Percentiles rank a stretch among this genome's conserved stretches.
Evolutionary conservation across 1,140 invertebrate genomes (phyloP).

Genomic region (Sarcophaga peregrina): DNA sequence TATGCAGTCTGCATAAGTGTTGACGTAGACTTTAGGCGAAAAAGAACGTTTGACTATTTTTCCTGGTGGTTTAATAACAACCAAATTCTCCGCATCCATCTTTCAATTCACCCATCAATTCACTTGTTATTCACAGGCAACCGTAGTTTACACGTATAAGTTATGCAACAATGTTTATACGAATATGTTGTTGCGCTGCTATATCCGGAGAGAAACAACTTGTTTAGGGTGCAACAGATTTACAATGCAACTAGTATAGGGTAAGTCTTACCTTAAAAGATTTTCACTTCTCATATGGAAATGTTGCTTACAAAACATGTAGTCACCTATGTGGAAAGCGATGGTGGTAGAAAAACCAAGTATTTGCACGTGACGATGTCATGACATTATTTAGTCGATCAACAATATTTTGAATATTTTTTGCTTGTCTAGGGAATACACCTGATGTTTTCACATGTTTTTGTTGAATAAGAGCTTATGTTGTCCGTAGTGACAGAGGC

Average conservation of each 20-base stretch:
- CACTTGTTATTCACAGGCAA: not conserved
- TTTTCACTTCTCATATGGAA: too few species aligned
- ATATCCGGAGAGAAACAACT: not conserved
- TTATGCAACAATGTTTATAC: conserved; percentile 19
- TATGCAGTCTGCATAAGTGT: not conserved
- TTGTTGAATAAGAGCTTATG: not conserved
- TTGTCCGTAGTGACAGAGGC: too few species aligned
- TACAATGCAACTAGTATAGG: too few species aligned
- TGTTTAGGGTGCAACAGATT: too few species aligned
- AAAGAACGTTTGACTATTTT: conserved; percentile 2
- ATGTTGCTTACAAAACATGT: not conserved
- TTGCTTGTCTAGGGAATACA: not conserved
- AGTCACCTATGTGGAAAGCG: not conserved
- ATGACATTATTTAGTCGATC: not conserved
- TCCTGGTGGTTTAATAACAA: not conserved
- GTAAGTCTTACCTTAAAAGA: too few species aligned
- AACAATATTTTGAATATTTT: not conserved
- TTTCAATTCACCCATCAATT: not conserved
- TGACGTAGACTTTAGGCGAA: not conserved
- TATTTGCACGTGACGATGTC: not conserved
- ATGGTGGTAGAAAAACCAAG: not conserved
- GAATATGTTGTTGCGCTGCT: conserved; percentile 8
- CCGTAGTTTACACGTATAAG: conserved; percentile 12
- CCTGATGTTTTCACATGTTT: not conserved
- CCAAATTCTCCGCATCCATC: not conserved